Evolutionary conservation across 2,113 vertebrate species (phyloP), one percentile per base, ranked within the genome.

Genomic region (Rhinolophus sinicus): DNA sequence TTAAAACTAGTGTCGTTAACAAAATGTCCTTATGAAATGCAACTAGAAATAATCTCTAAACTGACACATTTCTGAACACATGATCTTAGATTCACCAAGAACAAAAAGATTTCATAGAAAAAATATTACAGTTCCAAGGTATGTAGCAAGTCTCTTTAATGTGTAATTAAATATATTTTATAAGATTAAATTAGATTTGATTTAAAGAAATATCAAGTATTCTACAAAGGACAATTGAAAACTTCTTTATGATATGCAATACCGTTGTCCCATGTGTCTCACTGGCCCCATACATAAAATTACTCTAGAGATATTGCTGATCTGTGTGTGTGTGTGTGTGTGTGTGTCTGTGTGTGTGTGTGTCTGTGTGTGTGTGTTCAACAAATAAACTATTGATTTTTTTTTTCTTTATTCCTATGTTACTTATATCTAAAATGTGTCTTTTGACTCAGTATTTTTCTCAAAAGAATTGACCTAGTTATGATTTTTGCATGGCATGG

Each of bases 1-100:
- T 86, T 88, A 75, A 67, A 88, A 91, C 26, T 21, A 76, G 28
- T 38, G 24, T 84, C 50, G 76, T 97, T 94, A 70, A 50, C 44
- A 77, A 87, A 90, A 85, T 77, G 65, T 78, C 75, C 56, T 94
- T 76, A 80, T 76, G 47, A 94, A 94, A 95, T 76, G n/a, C 64
- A 93, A 38, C 50, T 58, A 96, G 84, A 96, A 95, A 87, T 72
- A 64, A 94, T 84, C 80, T 82, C 54, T 67, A 67, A 83, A 90
- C 52, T 38, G 92, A 62, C 16, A 26, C 69, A 69, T 78, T 94
- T 92, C 52, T 69, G 22, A 95, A 80, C 30, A 69, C 16, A 28
- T 77, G 64, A 72, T 64, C 52, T 69, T 78, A 58, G 52, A 67
- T 50, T 76, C n/a, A 52, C 38, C 22, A 24, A 73, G 83, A 85